These are phyloP conservation scores for Pituophis catenifer DNA, from an alignment of 2,113 vertebrate species.

Conservation along the genomic window DNA sequence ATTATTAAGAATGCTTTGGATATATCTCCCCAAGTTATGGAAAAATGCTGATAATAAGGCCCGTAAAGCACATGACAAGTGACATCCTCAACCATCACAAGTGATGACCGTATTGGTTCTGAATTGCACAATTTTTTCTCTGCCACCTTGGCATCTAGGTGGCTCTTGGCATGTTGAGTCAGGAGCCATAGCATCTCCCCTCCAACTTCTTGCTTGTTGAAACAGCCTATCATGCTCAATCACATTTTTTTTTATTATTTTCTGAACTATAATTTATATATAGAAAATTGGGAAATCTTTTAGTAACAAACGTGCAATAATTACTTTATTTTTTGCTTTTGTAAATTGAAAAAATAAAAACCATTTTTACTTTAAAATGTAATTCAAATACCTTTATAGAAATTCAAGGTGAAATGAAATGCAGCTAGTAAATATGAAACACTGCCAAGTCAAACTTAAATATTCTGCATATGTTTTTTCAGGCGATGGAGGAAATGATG, in stretches of 20 bases:
- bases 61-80: neutral
- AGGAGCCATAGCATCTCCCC: neutral
- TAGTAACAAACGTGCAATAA: neutral
- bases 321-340: neutral
- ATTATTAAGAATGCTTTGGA: neutral
- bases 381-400: slow-evolving; percentile 6
- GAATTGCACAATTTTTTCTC: neutral
- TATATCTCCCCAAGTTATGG: neutral
- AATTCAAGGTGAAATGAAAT: neutral
- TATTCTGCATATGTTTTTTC: slow-evolving; percentile 37
- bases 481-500: slow-evolving; percentile 98
- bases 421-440: slow-evolving; percentile 8
- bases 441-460: neutral
- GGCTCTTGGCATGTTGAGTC: neutral
- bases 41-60: neutral
- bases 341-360: neutral
- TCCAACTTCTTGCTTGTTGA: neutral
- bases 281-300: neutral
- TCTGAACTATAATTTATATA: neutral
- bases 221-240: neutral
- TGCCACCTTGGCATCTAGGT: neutral
- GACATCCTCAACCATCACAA: neutral
- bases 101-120: neutral
- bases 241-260: neutral
- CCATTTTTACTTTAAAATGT: neutral